Conservation (phyloP, 35 echinoderm and acorn worm genomes). For the Lytechinus pictus region DNA sequence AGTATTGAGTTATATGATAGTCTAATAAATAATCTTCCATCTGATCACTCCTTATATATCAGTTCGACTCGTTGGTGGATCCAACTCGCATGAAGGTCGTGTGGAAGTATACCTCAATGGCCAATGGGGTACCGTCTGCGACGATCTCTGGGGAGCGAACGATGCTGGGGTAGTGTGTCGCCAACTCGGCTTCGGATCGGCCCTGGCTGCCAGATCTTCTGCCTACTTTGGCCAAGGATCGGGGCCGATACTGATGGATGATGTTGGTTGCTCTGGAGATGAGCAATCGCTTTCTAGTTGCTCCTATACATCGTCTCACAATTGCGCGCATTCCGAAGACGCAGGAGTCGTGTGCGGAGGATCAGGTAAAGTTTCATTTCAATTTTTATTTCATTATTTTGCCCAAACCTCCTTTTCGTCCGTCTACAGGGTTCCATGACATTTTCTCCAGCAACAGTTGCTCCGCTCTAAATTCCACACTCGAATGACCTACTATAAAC, state of each 20-base stretch:
- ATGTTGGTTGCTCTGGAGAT: neutral
- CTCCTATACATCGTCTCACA: neutral
- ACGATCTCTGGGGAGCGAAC: neutral
- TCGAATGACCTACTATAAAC: too few species aligned
- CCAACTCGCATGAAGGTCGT: neutral
- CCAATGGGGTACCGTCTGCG: slow-evolving; percentile 18
- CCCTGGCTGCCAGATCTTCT: neutral
- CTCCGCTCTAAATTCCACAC: too few species aligned
- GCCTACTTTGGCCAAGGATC: slow-evolving; percentile 6
- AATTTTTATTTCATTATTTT: neutral
- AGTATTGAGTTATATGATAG: neutral
- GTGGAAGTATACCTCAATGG: slow-evolving; percentile 8
- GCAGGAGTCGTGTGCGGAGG: neutral
- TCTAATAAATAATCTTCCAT: neutral
- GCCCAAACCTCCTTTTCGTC: too few species aligned
- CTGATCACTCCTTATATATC: neutral
- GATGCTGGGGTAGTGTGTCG: neutral
- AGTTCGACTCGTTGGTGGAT: neutral
- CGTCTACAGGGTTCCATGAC: too few species aligned
- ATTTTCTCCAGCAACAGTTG: too few species aligned
- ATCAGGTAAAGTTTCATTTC: neutral
- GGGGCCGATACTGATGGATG: neutral
- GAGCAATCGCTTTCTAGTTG: neutral
- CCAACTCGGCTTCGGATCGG: neutral
- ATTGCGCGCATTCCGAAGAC: slow-evolving; percentile 22